Evolutionary conservation across 2,888 invertebrate genomes (phyloP).

Genomic region (Calliphora vomitoria): DNA sequence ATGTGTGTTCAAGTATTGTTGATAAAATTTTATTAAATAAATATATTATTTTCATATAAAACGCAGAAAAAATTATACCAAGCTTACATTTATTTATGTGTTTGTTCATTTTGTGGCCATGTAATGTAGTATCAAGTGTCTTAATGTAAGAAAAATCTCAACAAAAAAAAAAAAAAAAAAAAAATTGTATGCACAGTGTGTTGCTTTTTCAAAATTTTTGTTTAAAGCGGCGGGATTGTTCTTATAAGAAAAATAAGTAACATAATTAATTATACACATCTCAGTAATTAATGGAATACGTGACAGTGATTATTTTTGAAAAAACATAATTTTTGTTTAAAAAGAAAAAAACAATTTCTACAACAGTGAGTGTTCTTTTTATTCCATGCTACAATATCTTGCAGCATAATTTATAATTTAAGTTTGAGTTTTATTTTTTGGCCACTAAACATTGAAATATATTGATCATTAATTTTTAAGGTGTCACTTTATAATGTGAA

Average conservation of each 20-base stretch:
- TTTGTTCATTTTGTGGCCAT: slow-evolving; percentile 61
- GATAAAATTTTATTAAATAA: slow-evolving; percentile 14
- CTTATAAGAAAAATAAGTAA: slow-evolving; percentile 36
- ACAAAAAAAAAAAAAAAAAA: no score
- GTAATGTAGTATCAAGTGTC: slow-evolving; percentile 66
- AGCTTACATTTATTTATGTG: slow-evolving; percentile 11
- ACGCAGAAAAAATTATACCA: neutral
- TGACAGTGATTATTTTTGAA: slow-evolving; percentile 65
- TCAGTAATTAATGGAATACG: slow-evolving; percentile 67
- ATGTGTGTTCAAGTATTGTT: neutral
- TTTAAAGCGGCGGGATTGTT: slow-evolving; percentile 57
- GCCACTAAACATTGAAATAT: slow-evolving; percentile 30
- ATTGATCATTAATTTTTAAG: slow-evolving; percentile 61
- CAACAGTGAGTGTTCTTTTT: slow-evolving; percentile 49
- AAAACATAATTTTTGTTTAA: slow-evolving; percentile 19
- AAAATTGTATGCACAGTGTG: slow-evolving; percentile 21
- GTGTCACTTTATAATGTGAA: slow-evolving; percentile 51
- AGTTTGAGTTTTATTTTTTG: slow-evolving; percentile 15
- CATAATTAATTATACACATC: slow-evolving; percentile 67
- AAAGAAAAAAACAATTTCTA: slow-evolving; percentile 19
- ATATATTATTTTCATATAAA: neutral
- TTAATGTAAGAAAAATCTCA: no score
- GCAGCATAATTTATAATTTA: slow-evolving; percentile 47
- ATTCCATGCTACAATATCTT: neutral
- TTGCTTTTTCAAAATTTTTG: neutral